Percentiles rank a stretch among this genome's conserved stretches.
These are phyloP conservation scores for Corythornis leucogaster DNA, from an alignment of 2,797 vertebrate species.

Conservation along the genomic window DNA sequence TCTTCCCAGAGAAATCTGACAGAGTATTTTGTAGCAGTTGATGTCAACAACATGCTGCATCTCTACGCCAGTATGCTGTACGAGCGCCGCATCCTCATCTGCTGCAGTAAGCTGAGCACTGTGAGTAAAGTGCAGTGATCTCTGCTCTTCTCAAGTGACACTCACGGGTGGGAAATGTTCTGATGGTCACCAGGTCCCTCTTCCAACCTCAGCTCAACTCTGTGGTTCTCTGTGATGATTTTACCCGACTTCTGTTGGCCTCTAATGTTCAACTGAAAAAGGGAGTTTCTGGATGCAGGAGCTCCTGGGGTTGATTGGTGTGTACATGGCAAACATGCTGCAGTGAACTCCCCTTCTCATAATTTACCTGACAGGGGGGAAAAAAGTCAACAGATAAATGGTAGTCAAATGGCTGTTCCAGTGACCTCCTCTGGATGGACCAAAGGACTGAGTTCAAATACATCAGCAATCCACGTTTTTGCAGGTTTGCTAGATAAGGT, in stretches of 20 bases:
- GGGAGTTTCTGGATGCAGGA: neutral
- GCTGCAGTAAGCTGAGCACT: conserved; percentile 97
- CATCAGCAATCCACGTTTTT: conserved; percentile 23
- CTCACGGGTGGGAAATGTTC: neutral
- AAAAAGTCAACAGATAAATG: neutral
- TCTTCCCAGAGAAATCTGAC: conserved; percentile 94
- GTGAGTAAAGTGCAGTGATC: conserved; percentile 81
- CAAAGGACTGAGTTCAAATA: conserved; percentile 27
- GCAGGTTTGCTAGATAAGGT: conserved; percentile 66
- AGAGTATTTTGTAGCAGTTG: conserved; percentile 98
- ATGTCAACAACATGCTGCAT: conserved; percentile 98
- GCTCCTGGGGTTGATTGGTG: neutral
- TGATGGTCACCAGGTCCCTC: neutral
- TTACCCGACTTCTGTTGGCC: neutral
- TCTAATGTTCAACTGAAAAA: neutral
- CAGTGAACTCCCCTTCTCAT: neutral
- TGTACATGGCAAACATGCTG: neutral
- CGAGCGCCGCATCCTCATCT: conserved; percentile 94
- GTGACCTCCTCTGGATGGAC: conserved; percentile 23
- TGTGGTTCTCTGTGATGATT: neutral
- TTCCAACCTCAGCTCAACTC: neutral
- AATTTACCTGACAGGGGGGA: neutral
- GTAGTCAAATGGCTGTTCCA: conserved; percentile 24
- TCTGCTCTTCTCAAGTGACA: neutral
- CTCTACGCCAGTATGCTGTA: conserved; percentile 98